Conservation (phyloP, 2,888 invertebrate species). For the Oegoconia quadripuncta region DNA sequence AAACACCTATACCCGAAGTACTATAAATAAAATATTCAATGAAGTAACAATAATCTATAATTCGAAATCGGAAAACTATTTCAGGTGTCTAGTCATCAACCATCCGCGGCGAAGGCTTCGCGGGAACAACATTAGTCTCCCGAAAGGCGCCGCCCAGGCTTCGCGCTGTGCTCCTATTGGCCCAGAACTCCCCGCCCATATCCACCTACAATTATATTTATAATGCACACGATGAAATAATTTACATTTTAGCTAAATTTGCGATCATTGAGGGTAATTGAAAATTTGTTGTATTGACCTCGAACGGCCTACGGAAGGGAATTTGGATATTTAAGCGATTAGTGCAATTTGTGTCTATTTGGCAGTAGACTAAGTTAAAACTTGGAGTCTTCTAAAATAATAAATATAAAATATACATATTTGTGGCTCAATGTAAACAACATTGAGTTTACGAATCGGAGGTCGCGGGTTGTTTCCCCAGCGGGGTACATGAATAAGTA, state of each 20-base stretch:
- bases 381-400: no score
- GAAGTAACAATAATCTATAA: no score
- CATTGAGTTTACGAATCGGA: no score
- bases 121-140: slow-evolving; percentile 71
- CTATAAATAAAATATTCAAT: no score
- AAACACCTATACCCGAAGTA: no score
- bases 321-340: slow-evolving; percentile 53
- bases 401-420: no score
- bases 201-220: slow-evolving; percentile 77
- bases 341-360: no score
- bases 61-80: no score
- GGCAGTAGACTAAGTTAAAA: no score
- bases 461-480: no score
- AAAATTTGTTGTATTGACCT: slow-evolving; percentile 78
- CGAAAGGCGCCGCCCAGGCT: slow-evolving; percentile 61
- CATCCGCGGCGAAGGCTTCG: slow-evolving; percentile 64
- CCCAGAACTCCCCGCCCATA: slow-evolving; percentile 54
- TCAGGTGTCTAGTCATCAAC: slow-evolving; percentile 9
- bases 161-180: slow-evolving; percentile 55
- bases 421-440: no score
- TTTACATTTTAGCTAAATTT: slow-evolving; percentile 79
- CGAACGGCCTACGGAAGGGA: slow-evolving; percentile 46
- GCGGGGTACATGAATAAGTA: no score
- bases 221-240: slow-evolving; percentile 76
- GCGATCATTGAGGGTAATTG: slow-evolving; percentile 75